These are phyloP conservation scores for Phasianus colchicus DNA, from an alignment of 2,113 vertebrate species.

Conservation along the genomic window DNA sequence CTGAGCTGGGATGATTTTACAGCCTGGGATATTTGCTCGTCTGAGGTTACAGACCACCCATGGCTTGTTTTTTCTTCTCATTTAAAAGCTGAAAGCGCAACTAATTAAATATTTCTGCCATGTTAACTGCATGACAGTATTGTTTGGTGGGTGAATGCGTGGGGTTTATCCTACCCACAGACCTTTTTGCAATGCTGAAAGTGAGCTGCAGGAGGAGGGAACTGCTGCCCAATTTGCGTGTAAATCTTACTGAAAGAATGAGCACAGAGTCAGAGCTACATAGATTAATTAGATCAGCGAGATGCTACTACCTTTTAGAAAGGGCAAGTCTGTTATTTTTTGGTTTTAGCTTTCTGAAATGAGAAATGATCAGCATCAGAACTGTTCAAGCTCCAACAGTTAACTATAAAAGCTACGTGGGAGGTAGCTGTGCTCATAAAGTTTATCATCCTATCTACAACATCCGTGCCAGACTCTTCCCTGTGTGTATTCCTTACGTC, in stretches of 20 bases:
- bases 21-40: conserved; percentile 74
- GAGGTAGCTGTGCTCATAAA: conserved; percentile 58
- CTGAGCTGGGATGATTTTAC: conserved; percentile 78
- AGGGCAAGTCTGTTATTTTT: conserved; percentile 3
- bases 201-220: background rate
- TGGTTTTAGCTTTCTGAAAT: background rate
- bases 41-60: conserved; percentile 81
- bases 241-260: background rate
- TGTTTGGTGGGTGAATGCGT: background rate
- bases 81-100: conserved; percentile 74
- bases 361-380: background rate
- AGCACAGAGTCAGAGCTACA: background rate
- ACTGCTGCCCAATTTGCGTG: background rate
- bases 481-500: conserved; percentile 39
- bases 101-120: conserved; percentile 73
- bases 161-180: background rate
- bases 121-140: conserved; percentile 48
- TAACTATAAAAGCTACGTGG: conserved; percentile 58
- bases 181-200: background rate
- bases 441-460: conserved; percentile 60
- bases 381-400: conserved; percentile 20
- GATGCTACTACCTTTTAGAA: conserved; percentile 2
- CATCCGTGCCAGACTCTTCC: conserved; percentile 42
- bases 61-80: conserved; percentile 71
- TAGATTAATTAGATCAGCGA: conserved; percentile 47